Evolutionary conservation across 2,888 invertebrate species (phyloP).

Genomic region (Nemoura dubitans): DNA sequence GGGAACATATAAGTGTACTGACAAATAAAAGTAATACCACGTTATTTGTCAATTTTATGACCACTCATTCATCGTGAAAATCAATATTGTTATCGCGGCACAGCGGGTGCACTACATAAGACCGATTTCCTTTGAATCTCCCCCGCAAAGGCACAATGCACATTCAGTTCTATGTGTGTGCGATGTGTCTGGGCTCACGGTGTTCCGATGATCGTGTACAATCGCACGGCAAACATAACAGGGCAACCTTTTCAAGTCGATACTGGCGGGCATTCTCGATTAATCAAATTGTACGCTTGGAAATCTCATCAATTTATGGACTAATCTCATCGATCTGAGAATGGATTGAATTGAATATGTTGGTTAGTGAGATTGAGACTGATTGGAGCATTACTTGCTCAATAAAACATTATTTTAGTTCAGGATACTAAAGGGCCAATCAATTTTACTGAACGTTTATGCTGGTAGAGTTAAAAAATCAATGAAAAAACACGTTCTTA

Average conservation of each 20-base stretch:
- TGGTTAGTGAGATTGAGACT: neutral
- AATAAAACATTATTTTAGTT: neutral
- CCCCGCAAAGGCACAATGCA: neutral
- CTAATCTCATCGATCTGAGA: neutral
- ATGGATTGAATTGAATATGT: neutral
- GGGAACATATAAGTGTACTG: constrained; percentile 22
- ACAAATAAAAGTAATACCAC: constrained; percentile 29
- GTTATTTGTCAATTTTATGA: constrained; percentile 37
- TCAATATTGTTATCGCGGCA: constrained; percentile 21
- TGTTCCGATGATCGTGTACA: neutral
- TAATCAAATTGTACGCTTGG: neutral
- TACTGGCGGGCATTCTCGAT: neutral
- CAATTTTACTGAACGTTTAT: no score
- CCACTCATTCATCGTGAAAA: constrained; percentile 31
- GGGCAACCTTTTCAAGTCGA: neutral
- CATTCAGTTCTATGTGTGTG: neutral
- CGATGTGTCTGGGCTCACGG: neutral
- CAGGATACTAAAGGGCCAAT: no score
- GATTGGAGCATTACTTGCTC: neutral
- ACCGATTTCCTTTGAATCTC: neutral
- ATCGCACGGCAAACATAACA: neutral
- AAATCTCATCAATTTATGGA: neutral
- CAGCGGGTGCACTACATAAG: constrained; percentile 19
- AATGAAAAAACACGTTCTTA: no score
- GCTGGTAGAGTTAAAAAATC: no score